These are phyloP conservation scores for Phylloscopus whistleri DNA, from an alignment of 2,113 vertebrate genomes.

Conservation along the genomic window DNA sequence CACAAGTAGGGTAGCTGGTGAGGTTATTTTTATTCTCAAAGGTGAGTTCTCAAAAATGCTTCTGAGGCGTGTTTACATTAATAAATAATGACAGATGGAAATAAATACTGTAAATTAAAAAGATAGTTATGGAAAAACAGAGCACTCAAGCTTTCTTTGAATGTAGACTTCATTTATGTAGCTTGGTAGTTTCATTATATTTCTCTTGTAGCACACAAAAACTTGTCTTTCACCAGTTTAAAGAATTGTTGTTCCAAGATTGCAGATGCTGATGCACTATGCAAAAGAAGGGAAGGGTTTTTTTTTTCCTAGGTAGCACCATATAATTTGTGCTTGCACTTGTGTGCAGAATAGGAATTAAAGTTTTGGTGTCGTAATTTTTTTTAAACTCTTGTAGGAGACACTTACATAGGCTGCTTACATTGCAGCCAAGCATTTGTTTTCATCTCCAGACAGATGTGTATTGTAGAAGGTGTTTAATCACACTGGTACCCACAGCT, in stretches of 20 bases:
- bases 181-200: background rate
- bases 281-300: fast-evolving
- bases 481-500: background rate
- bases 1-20: background rate
- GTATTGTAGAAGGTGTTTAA: background rate
- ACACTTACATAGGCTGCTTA: background rate
- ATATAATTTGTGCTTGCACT: background rate
- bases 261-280: background rate
- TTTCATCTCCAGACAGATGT: background rate
- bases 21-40: background rate
- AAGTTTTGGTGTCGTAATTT: background rate
- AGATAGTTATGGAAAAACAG: background rate
- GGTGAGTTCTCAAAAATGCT: background rate
- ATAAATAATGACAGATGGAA: background rate
- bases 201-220: background rate
- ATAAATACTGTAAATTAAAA: background rate
- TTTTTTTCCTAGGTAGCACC: background rate
- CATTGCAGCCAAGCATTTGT: background rate
- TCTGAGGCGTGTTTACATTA: background rate
- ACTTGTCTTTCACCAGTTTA: background rate
- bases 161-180: background rate
- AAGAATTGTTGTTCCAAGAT: background rate
- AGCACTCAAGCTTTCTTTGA: background rate
- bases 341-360: background rate
- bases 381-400: background rate